Conservation (phyloP, 2,888 invertebrate genomes). For the Idaea straminata region DNA sequence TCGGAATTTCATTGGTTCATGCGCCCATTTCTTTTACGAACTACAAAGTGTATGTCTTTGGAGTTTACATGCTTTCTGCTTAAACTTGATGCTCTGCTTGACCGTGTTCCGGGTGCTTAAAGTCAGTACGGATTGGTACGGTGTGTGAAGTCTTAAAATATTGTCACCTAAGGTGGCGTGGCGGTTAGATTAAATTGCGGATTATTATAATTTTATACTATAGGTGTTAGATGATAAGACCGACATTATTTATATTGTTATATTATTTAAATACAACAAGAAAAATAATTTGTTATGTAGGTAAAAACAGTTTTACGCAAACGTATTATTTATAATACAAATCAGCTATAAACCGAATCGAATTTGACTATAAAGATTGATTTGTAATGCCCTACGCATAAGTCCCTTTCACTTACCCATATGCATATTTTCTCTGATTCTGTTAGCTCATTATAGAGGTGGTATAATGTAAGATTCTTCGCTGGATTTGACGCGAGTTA, state of each 20-base stretch:
- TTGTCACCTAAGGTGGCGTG: not conserved
- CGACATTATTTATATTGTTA: not conserved
- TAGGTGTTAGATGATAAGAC: not conserved
- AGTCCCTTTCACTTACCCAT: constrained; percentile 1
- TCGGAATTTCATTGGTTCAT: too few relatives aligned
- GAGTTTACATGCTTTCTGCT: not conserved
- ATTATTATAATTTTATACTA: not conserved
- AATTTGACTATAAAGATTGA: not conserved
- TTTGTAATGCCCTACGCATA: constrained; percentile 1
- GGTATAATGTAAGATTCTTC: not conserved
- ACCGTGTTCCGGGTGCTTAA: not conserved
- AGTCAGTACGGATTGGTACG: not conserved
- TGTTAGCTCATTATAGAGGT: not conserved
- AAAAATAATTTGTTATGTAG: not conserved
- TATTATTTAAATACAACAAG: constrained; percentile 1
- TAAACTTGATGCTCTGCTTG: not conserved
- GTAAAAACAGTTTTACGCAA: not conserved
- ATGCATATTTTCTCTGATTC: not conserved
- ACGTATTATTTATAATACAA: not conserved
- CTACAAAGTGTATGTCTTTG: too few relatives aligned
- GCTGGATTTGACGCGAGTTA: not conserved
- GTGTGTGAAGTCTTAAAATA: not conserved
- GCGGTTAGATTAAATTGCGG: not conserved
- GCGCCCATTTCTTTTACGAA: too few relatives aligned
- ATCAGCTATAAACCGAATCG: not conserved